Conservation (phyloP, 37 sponge, comb jelly and placozoan species). For the Ephydatia muelleri region DNA sequence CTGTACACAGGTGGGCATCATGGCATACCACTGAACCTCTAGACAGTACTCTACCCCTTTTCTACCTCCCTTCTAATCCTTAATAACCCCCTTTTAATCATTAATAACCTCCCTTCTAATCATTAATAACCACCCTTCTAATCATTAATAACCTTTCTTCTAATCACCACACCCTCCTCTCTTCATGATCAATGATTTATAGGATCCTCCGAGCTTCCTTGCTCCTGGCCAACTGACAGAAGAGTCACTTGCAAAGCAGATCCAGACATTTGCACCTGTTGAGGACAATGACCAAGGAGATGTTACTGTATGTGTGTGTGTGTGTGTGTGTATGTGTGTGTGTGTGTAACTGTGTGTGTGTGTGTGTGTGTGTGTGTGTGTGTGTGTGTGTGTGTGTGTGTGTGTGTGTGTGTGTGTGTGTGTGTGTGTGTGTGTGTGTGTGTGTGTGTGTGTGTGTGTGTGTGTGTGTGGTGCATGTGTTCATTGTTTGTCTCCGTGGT, state of each 20-base stretch:
- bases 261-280: neutral
- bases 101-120: too few species aligned
- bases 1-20: too few species aligned
- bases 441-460: too few species aligned
- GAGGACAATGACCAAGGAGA: neutral
- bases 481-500: neutral
- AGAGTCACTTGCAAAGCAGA: slow-evolving; percentile 25
- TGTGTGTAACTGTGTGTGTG: neutral
- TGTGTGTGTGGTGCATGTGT: too few species aligned
- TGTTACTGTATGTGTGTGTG: neutral
- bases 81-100: too few species aligned
- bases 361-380: neutral
- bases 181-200: too few species aligned
- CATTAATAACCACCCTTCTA: too few species aligned
- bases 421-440: too few species aligned
- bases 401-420: neutral
- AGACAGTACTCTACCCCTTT: too few species aligned
- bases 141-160: too few species aligned
- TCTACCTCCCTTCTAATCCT: too few species aligned
- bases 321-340: neutral
- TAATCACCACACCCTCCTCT: neutral
- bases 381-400: neutral
- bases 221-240: slow-evolving; percentile 42
- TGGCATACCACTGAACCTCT: too few species aligned
- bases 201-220: slow-evolving; percentile 76